phyloP scores from a whole-genome alignment of 2,797 vertebrate genomes.

The Hybognathus amarus region DNA sequence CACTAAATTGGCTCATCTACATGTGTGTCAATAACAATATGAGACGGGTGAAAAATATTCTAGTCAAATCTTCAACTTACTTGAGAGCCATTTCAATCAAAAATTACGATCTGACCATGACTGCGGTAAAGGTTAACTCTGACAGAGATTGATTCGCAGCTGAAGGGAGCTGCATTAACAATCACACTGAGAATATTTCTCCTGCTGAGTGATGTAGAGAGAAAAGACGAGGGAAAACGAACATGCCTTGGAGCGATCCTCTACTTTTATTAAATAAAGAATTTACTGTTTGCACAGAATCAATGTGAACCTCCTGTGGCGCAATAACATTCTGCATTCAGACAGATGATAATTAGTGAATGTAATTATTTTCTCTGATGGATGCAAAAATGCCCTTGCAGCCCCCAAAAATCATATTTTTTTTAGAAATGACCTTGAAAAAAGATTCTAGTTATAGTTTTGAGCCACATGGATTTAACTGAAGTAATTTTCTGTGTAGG shows the following conservation, averaged over 20 bases:
- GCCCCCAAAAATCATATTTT: slow-evolving; percentile 55
- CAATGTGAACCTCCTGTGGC: slow-evolving; percentile 39
- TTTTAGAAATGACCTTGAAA: slow-evolving; percentile 61
- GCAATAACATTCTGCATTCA: slow-evolving; percentile 59
- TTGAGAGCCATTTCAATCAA: slow-evolving; percentile 55
- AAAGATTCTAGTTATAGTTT: slow-evolving; percentile 42
- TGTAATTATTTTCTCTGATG: slow-evolving; percentile 62
- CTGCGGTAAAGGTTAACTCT: slow-evolving; percentile 62
- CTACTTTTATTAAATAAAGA: slow-evolving; percentile 65
- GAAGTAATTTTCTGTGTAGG: slow-evolving; percentile 13
- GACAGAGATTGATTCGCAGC: slow-evolving; percentile 64
- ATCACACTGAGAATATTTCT: slow-evolving; percentile 62
- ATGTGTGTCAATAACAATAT: slow-evolving; percentile 45
- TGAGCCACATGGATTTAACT: slow-evolving; percentile 23
- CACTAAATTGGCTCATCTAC: slow-evolving; percentile 27
- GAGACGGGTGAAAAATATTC: slow-evolving; percentile 32
- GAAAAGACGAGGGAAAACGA: slow-evolving; percentile 12
- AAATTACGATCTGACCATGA: slow-evolving; percentile 35
- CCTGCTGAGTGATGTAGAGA: slow-evolving; percentile 36
- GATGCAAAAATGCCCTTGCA: slow-evolving; percentile 60
- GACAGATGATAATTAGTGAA: slow-evolving; percentile 70
- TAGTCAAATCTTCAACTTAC: slow-evolving; percentile 39
- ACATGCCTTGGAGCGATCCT: slow-evolving; percentile 50
- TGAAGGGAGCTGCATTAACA: slow-evolving; percentile 63
- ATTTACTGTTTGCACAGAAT: slow-evolving; percentile 45